Evolutionary conservation across 2,113 vertebrate species (phyloP), one percentile per base, ranked within the genome.

Genomic region (Prochilodus magdalenae): DNA sequence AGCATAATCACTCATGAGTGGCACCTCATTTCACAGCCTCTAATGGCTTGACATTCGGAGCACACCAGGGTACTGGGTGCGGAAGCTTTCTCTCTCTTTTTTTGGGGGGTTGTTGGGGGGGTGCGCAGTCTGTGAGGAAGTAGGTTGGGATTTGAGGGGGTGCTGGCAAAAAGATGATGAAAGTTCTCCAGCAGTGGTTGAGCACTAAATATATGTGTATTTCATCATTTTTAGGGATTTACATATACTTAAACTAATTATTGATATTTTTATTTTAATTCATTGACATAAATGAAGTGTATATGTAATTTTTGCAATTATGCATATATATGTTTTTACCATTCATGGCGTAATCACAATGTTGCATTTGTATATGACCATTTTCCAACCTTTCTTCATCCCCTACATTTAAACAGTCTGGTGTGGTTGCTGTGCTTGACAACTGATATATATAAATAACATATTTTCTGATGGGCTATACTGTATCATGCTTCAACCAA

Each of bases 1-100:
- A 87, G 92, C 89, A 90, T 94, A 93, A 93, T 93, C 91, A 93
- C 89, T 93, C 90, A 92, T 93, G 94, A 94, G 92, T 94, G 94
- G 93, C 93, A 94, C 92, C 94, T 94, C 92, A 94, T 94, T 93
- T 94, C 92, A 93, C 93, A 93, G 92, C 92, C 92, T 91, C 93
- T 94, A 94, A 95, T 94, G 93, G 93, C 89, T 94, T 95, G 94
- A 95, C 93, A 94, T 91, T 84, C 88, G 85, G 91, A 92, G 89
- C 92, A 93, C 90, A 83, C 89, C 72, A 81, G 92, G 92, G 89
- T 91, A 89, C 90, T 86, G 84, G 84, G 88, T 89, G 81, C 70
- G 88, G 90, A 88, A 88, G 91, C 83, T 92, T 91, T 89, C 89
- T 84, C 86, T 88, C 81, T 82, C 83, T 87, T 87, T 85, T 77